Percentiles rank a stretch among this genome's conserved stretches.
These are phyloP conservation scores for Andinoacara biseriatus DNA, from an alignment of 2,113 vertebrate species.

Conservation along the genomic window DNA sequence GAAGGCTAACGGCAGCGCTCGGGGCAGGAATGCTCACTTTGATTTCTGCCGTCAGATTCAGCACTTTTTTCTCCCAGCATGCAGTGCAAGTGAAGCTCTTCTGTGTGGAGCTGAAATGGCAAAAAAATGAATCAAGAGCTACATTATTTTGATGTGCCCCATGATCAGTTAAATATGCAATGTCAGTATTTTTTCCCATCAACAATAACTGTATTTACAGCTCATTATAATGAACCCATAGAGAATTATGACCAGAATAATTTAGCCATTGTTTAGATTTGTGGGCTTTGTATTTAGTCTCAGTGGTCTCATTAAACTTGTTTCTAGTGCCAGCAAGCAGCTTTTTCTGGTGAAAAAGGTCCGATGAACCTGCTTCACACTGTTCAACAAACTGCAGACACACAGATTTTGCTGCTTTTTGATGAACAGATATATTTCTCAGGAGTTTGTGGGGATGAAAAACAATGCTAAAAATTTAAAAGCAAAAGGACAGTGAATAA, in stretches of 20 bases:
- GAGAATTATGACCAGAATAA: conserved; percentile 2
- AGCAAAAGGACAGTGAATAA: not conserved
- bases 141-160: not conserved
- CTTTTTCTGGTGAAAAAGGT: not conserved
- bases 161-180: not conserved
- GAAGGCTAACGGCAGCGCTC: not conserved
- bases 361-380: not conserved
- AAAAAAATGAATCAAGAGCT: not conserved
- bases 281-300: not conserved
- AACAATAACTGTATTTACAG: not conserved
- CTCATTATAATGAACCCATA: not conserved
- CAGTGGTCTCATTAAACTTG: conserved; percentile 7
- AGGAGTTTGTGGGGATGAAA: not conserved
- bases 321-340: not conserved
- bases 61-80: not conserved
- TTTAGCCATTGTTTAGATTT: conserved; percentile 6
- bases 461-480: not conserved
- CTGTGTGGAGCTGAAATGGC: not conserved
- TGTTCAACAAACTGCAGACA: too few relatives aligned
- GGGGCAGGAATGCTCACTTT: not conserved
- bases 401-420: not conserved
- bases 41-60: not conserved
- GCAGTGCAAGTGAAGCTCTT: not conserved
- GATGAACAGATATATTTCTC: conserved; percentile 1
- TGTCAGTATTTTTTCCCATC: not conserved